Evolutionary conservation across 2,113 vertebrate genomes (phyloP).

Genomic region (Pluvianellus socialis): DNA sequence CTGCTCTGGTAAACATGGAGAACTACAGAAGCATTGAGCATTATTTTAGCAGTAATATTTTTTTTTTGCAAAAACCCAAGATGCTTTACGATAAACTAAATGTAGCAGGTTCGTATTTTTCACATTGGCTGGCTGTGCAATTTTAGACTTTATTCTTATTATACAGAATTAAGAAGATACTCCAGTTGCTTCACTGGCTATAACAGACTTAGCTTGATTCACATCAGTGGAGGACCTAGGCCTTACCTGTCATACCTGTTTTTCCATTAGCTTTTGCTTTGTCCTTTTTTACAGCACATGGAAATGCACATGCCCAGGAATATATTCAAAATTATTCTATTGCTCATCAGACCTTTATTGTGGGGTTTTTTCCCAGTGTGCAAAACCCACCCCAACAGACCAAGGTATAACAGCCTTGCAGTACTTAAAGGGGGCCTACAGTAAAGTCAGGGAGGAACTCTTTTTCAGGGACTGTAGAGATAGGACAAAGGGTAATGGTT

Average conservation of each 20-base stretch:
- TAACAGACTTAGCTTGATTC: not conserved
- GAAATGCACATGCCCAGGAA: not conserved
- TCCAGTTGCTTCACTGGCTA: not conserved
- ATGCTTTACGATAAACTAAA: not conserved
- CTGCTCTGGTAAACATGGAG: not conserved
- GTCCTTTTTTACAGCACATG: not conserved
- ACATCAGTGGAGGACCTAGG: not conserved
- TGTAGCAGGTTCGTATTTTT: not conserved
- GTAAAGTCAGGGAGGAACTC: not conserved
- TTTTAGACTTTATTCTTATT: not conserved
- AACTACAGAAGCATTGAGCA: not conserved
- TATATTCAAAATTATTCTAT: constrained; percentile 15
- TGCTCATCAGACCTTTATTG: not conserved
- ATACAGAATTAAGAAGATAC: not conserved
- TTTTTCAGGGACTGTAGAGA: not conserved
- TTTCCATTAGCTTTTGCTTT: constrained; percentile 23
- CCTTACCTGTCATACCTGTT: not conserved
- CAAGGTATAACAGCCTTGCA: not conserved
- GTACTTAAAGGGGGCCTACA: not conserved
- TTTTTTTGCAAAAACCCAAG: not conserved
- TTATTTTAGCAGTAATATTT: not conserved
- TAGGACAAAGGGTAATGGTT: not conserved
- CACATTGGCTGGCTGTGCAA: not conserved
- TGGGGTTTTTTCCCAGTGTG: not conserved
- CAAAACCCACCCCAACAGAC: not conserved